Evolutionary conservation across 1,140 invertebrate genomes (phyloP).

Genomic region (Cotesia chilonis): DNA sequence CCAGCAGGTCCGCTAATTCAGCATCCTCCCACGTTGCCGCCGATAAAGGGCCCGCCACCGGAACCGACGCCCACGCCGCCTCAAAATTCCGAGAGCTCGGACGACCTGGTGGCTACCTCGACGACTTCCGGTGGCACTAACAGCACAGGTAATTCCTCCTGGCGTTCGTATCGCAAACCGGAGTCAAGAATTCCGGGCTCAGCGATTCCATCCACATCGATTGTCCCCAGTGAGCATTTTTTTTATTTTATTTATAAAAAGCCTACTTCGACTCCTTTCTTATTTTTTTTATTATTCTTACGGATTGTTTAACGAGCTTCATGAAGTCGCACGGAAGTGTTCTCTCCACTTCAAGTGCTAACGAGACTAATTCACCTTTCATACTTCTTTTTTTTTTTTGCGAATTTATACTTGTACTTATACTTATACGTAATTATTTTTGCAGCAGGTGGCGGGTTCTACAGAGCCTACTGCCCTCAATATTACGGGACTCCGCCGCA

Average conservation of each 20-base stretch:
- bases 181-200: conserved; percentile 30
- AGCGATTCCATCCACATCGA: conserved; percentile 29
- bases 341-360: neutral
- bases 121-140: conserved; percentile 63
- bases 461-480: conserved; percentile 64
- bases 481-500: conserved; percentile 67
- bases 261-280: neutral
- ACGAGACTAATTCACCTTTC: conserved; percentile 40
- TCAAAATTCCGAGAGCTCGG: conserved; percentile 64
- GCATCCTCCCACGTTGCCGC: conserved; percentile 67
- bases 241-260: conserved; percentile 14
- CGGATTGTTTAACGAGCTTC: neutral
- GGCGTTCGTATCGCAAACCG: conserved; percentile 34
- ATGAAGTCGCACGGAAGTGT: neutral
- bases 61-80: conserved; percentile 66
- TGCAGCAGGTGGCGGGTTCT: conserved; percentile 60
- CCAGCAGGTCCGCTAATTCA: conserved; percentile 86
- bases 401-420: too few relatives aligned
- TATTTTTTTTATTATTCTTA: neutral
- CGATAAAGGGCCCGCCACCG: conserved; percentile 66
- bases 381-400: neutral
- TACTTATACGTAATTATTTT: neutral
- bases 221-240: conserved; percentile 34
- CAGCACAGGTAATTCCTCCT: conserved; percentile 54
- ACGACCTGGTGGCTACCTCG: conserved; percentile 62